These are phyloP conservation scores for Melanerpes aurifrons DNA, from an alignment of 2,113 vertebrate species.

Conservation along the genomic window DNA sequence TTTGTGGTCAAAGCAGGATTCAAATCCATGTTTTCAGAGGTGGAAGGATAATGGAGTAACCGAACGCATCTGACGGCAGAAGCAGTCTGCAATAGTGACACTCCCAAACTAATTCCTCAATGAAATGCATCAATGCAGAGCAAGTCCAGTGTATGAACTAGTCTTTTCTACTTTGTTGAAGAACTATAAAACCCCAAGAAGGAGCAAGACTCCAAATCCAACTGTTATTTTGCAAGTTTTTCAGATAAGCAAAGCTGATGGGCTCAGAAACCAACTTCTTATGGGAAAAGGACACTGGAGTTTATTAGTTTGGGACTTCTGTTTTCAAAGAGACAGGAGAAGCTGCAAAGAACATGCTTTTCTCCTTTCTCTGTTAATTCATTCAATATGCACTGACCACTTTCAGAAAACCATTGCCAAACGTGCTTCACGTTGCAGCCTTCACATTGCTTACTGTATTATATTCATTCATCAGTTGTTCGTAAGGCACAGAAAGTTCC, in stretches of 20 bases:
- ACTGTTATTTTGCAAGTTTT: slow-evolving; percentile 58
- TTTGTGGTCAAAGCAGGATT: neutral
- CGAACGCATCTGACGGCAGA: neutral
- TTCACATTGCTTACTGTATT: slow-evolving; percentile 85
- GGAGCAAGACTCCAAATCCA: slow-evolving; percentile 9
- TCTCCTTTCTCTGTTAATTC: slow-evolving; percentile 9
- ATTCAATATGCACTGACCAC: slow-evolving; percentile 2
- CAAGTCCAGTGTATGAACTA: slow-evolving; percentile 66
- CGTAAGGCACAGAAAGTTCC: slow-evolving; percentile 87
- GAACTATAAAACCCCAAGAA: neutral
- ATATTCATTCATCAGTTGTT: slow-evolving; percentile 91
- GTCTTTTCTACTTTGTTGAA: slow-evolving; percentile 31
- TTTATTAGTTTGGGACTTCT: slow-evolving; percentile 30
- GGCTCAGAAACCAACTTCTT: slow-evolving; percentile 24
- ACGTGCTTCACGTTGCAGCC: slow-evolving; percentile 71
- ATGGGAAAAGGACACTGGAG: slow-evolving; percentile 2
- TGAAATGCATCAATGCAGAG: slow-evolving; percentile 17
- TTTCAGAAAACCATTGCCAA: slow-evolving; percentile 20
- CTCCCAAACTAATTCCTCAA: slow-evolving; percentile 10
- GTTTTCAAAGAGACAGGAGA: slow-evolving; percentile 24
- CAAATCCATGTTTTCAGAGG: slow-evolving; percentile 36
- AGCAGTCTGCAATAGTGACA: slow-evolving; percentile 31
- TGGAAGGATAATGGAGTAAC: slow-evolving; percentile 46
- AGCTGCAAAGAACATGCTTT: neutral
- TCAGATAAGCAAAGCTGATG: slow-evolving; percentile 13